A percentile compares a stretch with the other conserved stretches of the same genome.
These are phyloP conservation scores for Rhinoptilus africanus DNA, from an alignment of 2,113 vertebrate species.

Conservation along the genomic window DNA sequence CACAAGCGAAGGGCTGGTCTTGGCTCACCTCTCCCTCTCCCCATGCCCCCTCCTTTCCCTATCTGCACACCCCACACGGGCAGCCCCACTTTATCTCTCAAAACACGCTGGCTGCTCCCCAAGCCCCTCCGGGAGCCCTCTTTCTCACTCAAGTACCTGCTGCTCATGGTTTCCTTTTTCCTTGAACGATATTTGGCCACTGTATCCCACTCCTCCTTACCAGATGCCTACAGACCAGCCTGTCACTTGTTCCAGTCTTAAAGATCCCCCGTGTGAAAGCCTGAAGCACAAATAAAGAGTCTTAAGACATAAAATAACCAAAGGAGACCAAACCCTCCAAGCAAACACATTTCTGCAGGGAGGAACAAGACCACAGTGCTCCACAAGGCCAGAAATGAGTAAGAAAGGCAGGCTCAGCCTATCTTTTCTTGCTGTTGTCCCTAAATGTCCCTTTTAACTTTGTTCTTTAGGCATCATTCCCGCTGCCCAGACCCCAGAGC, in stretches of 20 bases:
- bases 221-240: not conserved
- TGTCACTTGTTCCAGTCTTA: not conserved
- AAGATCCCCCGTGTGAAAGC: not conserved
- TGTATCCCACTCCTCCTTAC: not conserved
- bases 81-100: not conserved
- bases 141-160: not conserved
- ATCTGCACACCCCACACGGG: not conserved
- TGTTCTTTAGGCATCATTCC: not conserved
- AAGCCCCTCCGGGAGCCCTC: not conserved
- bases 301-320: not conserved
- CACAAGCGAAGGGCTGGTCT: not conserved
- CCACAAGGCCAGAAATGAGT: not conserved
- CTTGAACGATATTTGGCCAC: not conserved
- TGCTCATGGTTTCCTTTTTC: not conserved
- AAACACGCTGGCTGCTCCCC: not conserved
- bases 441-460: not conserved
- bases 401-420: not conserved
- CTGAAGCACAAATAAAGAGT: not conserved
- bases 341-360: not conserved
- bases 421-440: not conserved
- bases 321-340: not conserved
- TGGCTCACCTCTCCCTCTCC: not conserved
- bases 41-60: not conserved
- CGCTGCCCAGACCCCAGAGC: not conserved
- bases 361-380: not conserved